Base-by-base conservation (phyloP, 2,888 invertebrate species). In the Tachystola acroxantha region DNA sequence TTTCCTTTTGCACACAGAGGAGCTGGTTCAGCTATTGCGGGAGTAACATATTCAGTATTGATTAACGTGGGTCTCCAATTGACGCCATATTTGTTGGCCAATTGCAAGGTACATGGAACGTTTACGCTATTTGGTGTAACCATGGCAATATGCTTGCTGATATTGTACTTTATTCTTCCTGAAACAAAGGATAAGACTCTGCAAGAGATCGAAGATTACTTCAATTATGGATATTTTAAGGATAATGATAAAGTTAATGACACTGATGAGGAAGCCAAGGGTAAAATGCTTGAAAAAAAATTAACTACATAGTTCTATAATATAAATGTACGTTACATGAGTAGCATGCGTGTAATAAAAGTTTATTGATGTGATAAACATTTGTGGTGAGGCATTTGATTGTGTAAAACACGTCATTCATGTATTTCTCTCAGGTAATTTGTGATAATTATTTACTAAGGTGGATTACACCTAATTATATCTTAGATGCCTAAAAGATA, bases 1-100 rank as follows among this genome's bases (percentile, higher is more conserved):
- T 71, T 69, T 25, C 80, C 80, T 0, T 54, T 80, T 24, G 62
- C 53, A 1, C 72, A 78, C 36, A 65, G 69, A 48, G 68, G 65
- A 5, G 57, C 58, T 1, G 78, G 75, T 0, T 53, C 65, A 7
- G 43, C 60, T 0, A 41, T 62, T 0, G 47, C 60, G 0, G 76
- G 78, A 0, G 36, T 61, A 0, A 39, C 62, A 1, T 27, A 73
- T 7, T 69, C 71, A 0, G 2, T 67, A 1, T 36, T 40, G 7
- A 27, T 76, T 0, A 55, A 68, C 45, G n/a, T 57, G 2, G 55
- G 51, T 1, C 49, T 79, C 7, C 65, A 76, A 44, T 35, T 64
- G 0, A 68, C 74, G 0, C 64, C 70, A 1, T 54, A 58, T 40
- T 44, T 79, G 14, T 37, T 78, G 1, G 48, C 41, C 0, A 51